These are phyloP conservation scores for Pangasius larnaudii DNA, from an alignment of 2,797 vertebrate genomes.

Conservation along the genomic window DNA sequence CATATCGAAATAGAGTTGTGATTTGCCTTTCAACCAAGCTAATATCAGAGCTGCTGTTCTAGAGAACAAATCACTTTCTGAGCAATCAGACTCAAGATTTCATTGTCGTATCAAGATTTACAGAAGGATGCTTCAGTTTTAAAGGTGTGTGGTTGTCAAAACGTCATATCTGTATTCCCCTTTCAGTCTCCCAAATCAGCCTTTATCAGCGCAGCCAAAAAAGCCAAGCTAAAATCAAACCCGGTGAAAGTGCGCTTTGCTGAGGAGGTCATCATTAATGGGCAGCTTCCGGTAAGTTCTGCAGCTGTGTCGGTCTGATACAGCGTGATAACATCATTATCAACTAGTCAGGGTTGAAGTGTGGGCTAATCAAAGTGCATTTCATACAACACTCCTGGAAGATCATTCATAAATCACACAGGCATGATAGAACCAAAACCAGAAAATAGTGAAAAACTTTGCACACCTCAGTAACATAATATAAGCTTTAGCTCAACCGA, in stretches of 20 bases:
- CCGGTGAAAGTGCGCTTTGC: constrained; percentile 98
- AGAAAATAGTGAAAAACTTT: background rate
- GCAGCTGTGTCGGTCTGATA: background rate
- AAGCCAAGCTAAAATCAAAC: constrained; percentile 98
- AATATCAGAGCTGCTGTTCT: background rate
- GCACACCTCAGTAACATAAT: background rate
- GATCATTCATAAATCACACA: background rate
- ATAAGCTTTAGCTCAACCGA: background rate
- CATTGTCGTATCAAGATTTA: background rate
- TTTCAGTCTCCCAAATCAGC: constrained; percentile 96
- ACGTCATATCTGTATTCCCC: constrained; percentile 47
- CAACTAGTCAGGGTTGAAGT: background rate
- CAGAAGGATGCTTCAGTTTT: background rate
- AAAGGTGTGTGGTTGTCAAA: background rate
- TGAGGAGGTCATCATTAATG: constrained; percentile 98
- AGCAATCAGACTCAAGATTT: background rate
- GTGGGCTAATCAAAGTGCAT: background rate
- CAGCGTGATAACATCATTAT: background rate
- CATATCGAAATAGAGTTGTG: background rate
- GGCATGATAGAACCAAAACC: background rate
- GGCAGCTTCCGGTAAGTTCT: constrained; percentile 93
- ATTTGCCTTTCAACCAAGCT: background rate
- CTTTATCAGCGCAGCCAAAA: constrained; percentile 99
- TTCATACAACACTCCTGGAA: background rate
- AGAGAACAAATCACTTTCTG: background rate